A percentile compares a stretch with the other conserved stretches of the same genome.
Evolutionary conservation across 2,113 vertebrate genomes (phyloP).

Genomic region (Zingel zingel): DNA sequence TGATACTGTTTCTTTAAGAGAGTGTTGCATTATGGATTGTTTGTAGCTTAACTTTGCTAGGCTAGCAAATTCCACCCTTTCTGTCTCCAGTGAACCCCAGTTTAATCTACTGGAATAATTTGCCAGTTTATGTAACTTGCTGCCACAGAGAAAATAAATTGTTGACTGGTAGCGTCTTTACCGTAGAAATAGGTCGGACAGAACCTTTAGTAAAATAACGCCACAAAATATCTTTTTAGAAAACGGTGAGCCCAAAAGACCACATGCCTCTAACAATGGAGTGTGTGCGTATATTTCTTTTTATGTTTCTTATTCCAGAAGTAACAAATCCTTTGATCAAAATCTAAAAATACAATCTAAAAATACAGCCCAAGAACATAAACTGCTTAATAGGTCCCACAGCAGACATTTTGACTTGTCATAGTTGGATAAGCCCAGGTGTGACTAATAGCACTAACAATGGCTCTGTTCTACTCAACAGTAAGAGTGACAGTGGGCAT

Average conservation of each 20-base stretch:
- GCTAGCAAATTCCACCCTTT: neutral
- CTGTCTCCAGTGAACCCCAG: neutral
- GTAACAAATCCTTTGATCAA: neutral
- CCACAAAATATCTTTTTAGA: too few relatives aligned
- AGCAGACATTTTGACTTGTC: neutral
- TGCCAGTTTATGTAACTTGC: neutral
- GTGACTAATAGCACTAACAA: too few relatives aligned
- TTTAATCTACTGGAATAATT: neutral
- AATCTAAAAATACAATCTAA: too few relatives aligned
- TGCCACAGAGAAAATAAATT: neutral
- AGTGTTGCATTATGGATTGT: neutral
- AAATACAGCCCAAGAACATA: neutral
- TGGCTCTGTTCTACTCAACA: neutral
- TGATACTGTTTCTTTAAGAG: neutral
- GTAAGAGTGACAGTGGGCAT: neutral
- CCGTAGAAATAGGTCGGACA: too few relatives aligned
- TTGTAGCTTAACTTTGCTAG: neutral
- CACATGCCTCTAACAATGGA: too few relatives aligned
- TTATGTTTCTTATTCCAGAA: neutral
- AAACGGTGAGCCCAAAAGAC: too few relatives aligned
- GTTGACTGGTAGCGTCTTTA: neutral
- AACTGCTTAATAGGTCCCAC: neutral
- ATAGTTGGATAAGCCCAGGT: too few relatives aligned
- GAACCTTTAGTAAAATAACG: too few relatives aligned
- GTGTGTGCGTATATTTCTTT: too few relatives aligned